Conservation (phyloP, 2,113 vertebrate genomes). For the Thermophis baileyi region DNA sequence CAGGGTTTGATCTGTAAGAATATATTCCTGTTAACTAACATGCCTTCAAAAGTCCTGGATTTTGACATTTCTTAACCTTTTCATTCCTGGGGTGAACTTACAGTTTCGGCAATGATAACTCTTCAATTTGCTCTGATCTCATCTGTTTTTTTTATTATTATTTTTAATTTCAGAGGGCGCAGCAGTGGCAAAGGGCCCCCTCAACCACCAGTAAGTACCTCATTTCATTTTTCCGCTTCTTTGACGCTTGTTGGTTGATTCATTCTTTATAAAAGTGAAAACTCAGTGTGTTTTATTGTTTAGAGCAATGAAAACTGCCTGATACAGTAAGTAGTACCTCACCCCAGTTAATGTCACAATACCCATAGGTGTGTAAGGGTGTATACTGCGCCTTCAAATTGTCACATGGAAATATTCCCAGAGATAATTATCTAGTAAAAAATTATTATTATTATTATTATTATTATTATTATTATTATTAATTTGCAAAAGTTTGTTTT, state of each 20-base stretch:
- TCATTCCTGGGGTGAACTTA: background rate
- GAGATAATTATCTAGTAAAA: background rate
- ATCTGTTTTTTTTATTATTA: constrained; percentile 46
- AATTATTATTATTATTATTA: background rate
- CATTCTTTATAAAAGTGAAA: background rate
- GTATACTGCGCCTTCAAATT: background rate
- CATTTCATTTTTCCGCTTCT: background rate
- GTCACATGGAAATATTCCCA: background rate
- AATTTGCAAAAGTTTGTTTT: constrained; percentile 53
- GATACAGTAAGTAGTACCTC: background rate
- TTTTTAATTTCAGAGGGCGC: constrained; percentile 84
- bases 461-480: background rate
- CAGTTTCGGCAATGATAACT: background rate
- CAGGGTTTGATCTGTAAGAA: background rate
- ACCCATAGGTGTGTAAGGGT: background rate
- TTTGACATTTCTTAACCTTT: background rate
- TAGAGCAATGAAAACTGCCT: background rate
- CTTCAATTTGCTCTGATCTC: constrained; percentile 9
- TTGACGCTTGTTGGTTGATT: background rate
- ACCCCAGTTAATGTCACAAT: background rate
- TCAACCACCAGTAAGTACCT: constrained; percentile 82
- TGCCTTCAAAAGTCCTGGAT: background rate
- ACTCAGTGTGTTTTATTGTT: background rate
- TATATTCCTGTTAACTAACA: background rate
- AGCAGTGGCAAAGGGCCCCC: constrained; percentile 90